Evolutionary conservation across 2,797 vertebrate species (phyloP), one percentile per base, ranked within the genome.

Genomic region (Eurystomus glaucurus): DNA sequence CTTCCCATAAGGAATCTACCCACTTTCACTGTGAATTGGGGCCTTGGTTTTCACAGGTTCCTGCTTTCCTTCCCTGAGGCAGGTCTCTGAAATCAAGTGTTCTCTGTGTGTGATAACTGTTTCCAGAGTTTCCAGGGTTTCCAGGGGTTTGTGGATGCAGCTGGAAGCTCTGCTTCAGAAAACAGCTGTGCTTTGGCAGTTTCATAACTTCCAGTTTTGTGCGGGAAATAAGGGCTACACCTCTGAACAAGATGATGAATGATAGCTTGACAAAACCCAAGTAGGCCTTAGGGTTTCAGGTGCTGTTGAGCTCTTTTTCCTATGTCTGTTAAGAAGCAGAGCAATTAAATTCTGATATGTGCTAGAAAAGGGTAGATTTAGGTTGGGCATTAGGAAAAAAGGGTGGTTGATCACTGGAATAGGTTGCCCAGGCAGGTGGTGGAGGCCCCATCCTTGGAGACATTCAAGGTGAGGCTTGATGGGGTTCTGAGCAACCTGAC

Each of bases 61-160:
- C 55, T 52, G 8, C 55, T 55, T 69, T 79, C 31, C n/a, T 87
- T 62, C 52, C 45, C n/a, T 31, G 29, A 54, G 52, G 64, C 50
- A 79, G 45, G 7, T 87, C 51, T 94, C 62, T 91, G 65, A 89
- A 90, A 77, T 70, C 51, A 62, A 66, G 43, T 64, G 11, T 5
- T 68, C 41, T 77, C 41, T 70, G 10, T 61, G 23, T 22, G 39
- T 68, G 57, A 11, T 60, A 35, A 41, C 29, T 48, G 0, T 54
- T 79, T 82, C 16, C 37, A 37, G 37, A 37, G 37, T 37, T 79
- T 82, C 16, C 74, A 80, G 5, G 26, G 37, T 37, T 79, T 82
- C 16, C 74, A 80, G 5, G 26, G 35, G 3, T 80, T 71, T 88
- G 45, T 58, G 52, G 66, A 60, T 74, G 62, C 43, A 77, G 22